Conservation (phyloP, 2,797 vertebrate species). For the Orestias chungarensis region DNA sequence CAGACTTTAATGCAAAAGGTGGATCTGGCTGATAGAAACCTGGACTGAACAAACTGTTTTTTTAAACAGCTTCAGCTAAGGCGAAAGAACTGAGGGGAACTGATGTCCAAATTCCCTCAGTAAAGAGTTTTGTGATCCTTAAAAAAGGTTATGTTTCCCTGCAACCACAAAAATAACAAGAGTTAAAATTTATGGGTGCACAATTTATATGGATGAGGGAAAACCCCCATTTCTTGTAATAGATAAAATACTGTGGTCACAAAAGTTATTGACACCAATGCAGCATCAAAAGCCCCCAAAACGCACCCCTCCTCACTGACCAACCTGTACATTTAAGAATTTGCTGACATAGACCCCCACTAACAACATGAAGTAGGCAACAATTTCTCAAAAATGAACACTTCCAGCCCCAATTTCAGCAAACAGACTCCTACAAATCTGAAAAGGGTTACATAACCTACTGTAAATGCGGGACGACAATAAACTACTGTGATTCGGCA, state of each 20-base stretch:
- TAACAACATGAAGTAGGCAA: not conserved
- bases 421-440: not conserved
- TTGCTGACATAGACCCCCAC: too few relatives aligned
- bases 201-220: not conserved
- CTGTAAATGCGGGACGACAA: not conserved
- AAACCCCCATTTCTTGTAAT: too few relatives aligned
- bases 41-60: not conserved
- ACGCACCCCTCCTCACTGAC: not conserved
- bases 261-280: not conserved
- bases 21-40: conserved; percentile 2
- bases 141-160: not conserved
- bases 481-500: not conserved
- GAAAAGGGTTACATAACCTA: not conserved
- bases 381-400: not conserved
- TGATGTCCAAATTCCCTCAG: not conserved
- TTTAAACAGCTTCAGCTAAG: not conserved
- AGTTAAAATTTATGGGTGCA: not conserved
- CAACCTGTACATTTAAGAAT: not conserved
- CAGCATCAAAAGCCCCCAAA: not conserved
- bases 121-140: not conserved
- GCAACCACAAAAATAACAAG: not conserved
- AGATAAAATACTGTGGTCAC: too few relatives aligned
- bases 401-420: not conserved
- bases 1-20: conserved; percentile 1
- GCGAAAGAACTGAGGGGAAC: not conserved